These are phyloP conservation scores for Leptothorax acervorum DNA, from an alignment of 2,888 invertebrate species.

Conservation along the genomic window DNA sequence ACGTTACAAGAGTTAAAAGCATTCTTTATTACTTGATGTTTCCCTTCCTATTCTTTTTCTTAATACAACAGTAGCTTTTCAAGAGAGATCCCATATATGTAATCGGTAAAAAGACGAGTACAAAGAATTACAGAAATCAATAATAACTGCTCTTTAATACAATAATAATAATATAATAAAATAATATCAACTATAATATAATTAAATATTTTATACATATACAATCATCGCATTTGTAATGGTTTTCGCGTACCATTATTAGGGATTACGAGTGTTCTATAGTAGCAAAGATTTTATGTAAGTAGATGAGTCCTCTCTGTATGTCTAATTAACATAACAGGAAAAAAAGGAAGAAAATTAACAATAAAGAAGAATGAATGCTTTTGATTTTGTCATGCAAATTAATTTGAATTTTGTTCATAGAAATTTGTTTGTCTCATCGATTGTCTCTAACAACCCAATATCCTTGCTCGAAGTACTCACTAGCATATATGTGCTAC, in stretches of 20 bases:
- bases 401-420: background rate
- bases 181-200: conserved; percentile 80
- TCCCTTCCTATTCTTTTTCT: background rate
- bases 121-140: conserved; percentile 68
- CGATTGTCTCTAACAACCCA: background rate
- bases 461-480: background rate
- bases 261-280: conserved; percentile 77
- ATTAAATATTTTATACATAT: conserved; percentile 80
- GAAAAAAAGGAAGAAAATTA: background rate
- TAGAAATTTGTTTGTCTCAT: background rate
- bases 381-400: background rate
- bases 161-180: conserved; percentile 70
- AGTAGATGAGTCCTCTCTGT: conserved; percentile 74
- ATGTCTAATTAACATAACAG: conserved; percentile 2
- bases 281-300: conserved; percentile 81
- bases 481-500: background rate
- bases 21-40: conserved; percentile 9
- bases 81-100: background rate
- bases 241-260: conserved; percentile 75
- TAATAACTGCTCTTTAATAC: conserved; percentile 70
- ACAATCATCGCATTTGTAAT: conserved; percentile 80
- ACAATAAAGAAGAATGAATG: background rate
- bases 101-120: conserved; percentile 56
- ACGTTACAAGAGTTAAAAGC: background rate
- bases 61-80: background rate